A percentile compares a stretch with the other conserved stretches of the same genome.
phyloP scores from a whole-genome alignment of 2,113 vertebrate species.

The Lepus timidus region DNA sequence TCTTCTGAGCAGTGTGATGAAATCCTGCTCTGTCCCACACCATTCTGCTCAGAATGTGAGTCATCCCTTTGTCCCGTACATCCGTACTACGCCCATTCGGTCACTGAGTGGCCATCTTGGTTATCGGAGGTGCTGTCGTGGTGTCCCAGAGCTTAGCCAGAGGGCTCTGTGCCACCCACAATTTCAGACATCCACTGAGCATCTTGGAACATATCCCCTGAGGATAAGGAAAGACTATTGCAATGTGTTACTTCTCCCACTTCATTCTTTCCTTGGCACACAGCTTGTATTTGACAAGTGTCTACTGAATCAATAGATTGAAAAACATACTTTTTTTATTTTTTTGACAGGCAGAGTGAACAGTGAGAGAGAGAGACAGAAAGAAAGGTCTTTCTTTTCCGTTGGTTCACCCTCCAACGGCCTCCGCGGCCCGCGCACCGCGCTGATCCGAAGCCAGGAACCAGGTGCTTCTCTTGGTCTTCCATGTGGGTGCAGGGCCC shows the following conservation, averaged over 20 bases:
- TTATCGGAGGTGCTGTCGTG: not conserved
- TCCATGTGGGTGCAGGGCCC: too few species aligned
- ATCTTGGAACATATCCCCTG: not conserved
- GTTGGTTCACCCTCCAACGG: too few species aligned
- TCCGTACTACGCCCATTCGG: not conserved
- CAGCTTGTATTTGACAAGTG: not conserved
- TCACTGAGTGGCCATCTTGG: not conserved
- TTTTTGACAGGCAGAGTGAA: too few species aligned
- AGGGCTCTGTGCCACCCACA: not conserved
- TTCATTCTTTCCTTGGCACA: not conserved
- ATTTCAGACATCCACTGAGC: not conserved
- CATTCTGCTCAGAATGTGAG: not conserved
- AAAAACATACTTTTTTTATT: not conserved
- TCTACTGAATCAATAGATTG: not conserved
- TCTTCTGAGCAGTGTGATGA: not conserved
- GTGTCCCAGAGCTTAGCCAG: not conserved
- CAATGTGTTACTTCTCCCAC: not conserved
- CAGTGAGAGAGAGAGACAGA: too few species aligned
- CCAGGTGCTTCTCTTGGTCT: too few species aligned
- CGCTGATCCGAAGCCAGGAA: too few species aligned
- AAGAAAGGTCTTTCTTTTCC: too few species aligned
- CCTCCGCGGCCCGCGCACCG: too few species aligned
- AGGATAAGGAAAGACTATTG: not conserved
- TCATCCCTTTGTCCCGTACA: not conserved
- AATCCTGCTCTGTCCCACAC: not conserved